A percentile compares a stretch with the other conserved stretches of the same genome.
These are phyloP conservation scores for Cranoglanis bouderius DNA, from an alignment of 2,113 vertebrate genomes.

Conservation along the genomic window DNA sequence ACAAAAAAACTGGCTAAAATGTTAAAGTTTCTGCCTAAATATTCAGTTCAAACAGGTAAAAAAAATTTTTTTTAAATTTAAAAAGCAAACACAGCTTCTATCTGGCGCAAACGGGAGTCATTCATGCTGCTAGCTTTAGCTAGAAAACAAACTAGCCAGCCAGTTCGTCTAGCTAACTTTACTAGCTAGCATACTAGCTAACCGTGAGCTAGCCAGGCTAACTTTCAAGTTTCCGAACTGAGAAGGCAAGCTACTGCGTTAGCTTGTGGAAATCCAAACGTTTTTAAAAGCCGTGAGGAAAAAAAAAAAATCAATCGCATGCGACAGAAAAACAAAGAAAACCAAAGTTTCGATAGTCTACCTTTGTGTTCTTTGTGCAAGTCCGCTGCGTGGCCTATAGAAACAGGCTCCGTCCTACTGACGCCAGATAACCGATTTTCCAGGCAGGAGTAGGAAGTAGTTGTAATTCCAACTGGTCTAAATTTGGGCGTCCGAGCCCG, in stretches of 20 bases:
- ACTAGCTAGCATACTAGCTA: slow-evolving; percentile 50
- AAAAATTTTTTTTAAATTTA: too few species aligned
- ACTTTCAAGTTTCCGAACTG: slow-evolving; percentile 30
- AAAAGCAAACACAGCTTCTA: not conserved
- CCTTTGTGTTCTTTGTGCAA: slow-evolving; percentile 56
- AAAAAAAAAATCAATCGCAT: not conserved
- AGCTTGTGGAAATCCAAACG: not conserved
- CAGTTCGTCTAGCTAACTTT: slow-evolving; percentile 32
- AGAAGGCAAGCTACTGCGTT: not conserved
- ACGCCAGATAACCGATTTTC: slow-evolving; percentile 47
- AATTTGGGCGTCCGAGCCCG: slow-evolving; percentile 55
- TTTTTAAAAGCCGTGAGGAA: not conserved
- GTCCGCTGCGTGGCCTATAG: slow-evolving; percentile 54
- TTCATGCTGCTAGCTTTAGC: not conserved
- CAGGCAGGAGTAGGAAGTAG: slow-evolving; percentile 53
- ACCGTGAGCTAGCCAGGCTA: slow-evolving; percentile 25
- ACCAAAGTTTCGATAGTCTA: slow-evolving; percentile 46
- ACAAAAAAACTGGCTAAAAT: not conserved
- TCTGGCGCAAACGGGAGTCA: not conserved
- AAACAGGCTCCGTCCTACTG: slow-evolving; percentile 48
- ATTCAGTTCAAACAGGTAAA: not conserved
- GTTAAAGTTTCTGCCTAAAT: not conserved
- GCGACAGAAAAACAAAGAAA: slow-evolving; percentile 11
- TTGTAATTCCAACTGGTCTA: slow-evolving; percentile 58
- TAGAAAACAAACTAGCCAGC: not conserved